These are phyloP conservation scores for Crypturellus tataupa DNA, from an alignment of 2,797 vertebrate species.

Conservation along the genomic window DNA sequence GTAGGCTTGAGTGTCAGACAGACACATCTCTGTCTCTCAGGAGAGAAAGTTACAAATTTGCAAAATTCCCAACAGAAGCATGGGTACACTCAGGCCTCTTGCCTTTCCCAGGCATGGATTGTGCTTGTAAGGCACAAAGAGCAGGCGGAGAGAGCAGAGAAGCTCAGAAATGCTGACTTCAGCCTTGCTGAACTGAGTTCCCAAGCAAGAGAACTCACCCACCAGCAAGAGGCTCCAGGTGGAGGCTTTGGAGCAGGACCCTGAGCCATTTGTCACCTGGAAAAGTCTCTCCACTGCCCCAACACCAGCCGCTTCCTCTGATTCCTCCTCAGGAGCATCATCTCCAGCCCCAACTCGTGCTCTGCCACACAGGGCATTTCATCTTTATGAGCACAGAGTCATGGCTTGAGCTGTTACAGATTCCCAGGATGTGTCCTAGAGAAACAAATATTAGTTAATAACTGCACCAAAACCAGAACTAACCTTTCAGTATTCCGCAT, in stretches of 20 bases:
- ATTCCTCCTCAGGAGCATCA: neutral
- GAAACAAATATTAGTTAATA: neutral
- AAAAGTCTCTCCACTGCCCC: neutral
- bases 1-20: neutral
- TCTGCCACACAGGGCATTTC: neutral
- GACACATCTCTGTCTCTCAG: neutral
- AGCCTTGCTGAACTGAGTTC: neutral
- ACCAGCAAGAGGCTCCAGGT: neutral
- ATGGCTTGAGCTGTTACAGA: rapidly evolving
- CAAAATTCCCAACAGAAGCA: neutral
- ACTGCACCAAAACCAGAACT: neutral
- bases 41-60: neutral
- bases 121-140: rapidly evolving
- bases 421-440: neutral
- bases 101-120: rapidly evolving
- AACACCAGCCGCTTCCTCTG: neutral
- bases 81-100: neutral
- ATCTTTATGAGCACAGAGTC: neutral
- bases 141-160: neutral
- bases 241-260: neutral
- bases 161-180: neutral
- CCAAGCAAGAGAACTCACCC: too few relatives aligned
- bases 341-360: neutral
- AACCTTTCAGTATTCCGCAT: neutral
- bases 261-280: too few relatives aligned